Conservation (phyloP, 2,888 invertebrate species). For the Punctoribates punctum region DNA sequence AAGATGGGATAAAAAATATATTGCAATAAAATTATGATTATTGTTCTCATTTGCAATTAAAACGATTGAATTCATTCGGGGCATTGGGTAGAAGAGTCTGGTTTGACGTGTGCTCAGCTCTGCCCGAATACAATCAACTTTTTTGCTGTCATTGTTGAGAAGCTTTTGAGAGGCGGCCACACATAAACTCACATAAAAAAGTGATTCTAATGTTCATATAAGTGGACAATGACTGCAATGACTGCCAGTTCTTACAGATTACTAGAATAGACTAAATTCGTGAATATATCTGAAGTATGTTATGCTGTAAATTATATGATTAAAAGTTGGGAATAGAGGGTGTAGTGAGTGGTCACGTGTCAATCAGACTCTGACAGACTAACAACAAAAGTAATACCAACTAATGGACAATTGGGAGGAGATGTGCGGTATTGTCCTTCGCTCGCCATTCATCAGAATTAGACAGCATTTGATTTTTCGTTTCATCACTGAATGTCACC, state of each 20-base stretch:
- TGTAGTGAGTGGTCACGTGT: conserved; percentile 36
- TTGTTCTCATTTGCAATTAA: conserved; percentile 34
- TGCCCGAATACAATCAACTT: neutral
- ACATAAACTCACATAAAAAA: conserved; percentile 16
- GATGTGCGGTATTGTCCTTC: conserved; percentile 27
- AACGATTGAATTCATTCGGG: neutral
- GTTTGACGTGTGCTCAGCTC: conserved; percentile 4
- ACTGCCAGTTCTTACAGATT: conserved; percentile 16
- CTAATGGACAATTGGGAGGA: conserved; percentile 36
- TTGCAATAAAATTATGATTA: conserved; percentile 33
- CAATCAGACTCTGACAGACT: conserved; percentile 34
- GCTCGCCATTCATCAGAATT: conserved; percentile 28
- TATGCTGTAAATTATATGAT: conserved; percentile 37
- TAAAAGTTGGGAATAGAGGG: conserved; percentile 30
- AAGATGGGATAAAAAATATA: neutral
- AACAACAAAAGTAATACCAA: conserved; percentile 39
- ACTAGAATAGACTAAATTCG: neutral
- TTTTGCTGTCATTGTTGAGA: neutral
- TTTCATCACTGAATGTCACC: conserved; percentile 23
- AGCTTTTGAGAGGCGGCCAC: conserved; percentile 22
- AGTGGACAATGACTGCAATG: conserved; percentile 34
- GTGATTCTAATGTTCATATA: conserved; percentile 25
- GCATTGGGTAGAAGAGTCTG: neutral
- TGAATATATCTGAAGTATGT: conserved; percentile 25
- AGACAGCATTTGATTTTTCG: conserved; percentile 35